A percentile compares a stretch with the other conserved stretches of the same genome.
phyloP scores from a whole-genome alignment of 2,797 vertebrate genomes.

The Chromis chromis region DNA sequence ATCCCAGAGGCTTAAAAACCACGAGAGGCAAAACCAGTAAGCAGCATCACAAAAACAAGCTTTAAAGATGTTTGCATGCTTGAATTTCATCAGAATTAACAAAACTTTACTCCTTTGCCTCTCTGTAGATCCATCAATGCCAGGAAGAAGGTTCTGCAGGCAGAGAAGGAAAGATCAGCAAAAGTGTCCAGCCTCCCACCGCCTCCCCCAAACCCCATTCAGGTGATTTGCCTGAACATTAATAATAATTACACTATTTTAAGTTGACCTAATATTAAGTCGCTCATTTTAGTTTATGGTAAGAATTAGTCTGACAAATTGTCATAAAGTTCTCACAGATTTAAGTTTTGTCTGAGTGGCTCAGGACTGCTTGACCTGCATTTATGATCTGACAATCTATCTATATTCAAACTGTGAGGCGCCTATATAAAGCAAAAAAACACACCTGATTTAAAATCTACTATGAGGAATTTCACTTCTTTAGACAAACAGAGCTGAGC shows the following conservation, averaged over 20 bases:
- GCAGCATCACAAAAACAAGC: constrained; percentile 1
- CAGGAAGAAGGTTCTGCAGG: constrained; percentile 87
- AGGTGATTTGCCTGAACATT: constrained; percentile 76
- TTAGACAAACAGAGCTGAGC: too few species aligned
- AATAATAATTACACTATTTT: neutral
- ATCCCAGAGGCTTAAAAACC: constrained; percentile 83
- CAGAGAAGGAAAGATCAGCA: constrained; percentile 90
- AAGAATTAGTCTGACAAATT: neutral
- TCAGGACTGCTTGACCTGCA: too few species aligned
- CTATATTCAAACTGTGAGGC: too few species aligned
- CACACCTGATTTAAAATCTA: too few species aligned
- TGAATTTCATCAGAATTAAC: neutral
- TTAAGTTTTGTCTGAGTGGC: neutral
- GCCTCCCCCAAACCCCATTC: constrained; percentile 83
- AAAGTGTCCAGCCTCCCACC: constrained; percentile 89
- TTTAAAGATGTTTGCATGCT: neutral
- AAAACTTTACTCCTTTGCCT: neutral
- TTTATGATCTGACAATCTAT: too few species aligned
- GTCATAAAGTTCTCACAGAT: neutral
- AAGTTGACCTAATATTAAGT: neutral
- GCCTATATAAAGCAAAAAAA: too few species aligned
- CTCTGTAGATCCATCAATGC: constrained; percentile 80
- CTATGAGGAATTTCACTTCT: too few species aligned
- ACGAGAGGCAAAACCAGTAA: constrained; percentile 85
- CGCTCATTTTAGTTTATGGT: neutral